A percentile compares a stretch with the other conserved stretches of the same genome.
phyloP scores from a whole-genome alignment of 2,113 vertebrate genomes.

The Corydoras sp. region DNA sequence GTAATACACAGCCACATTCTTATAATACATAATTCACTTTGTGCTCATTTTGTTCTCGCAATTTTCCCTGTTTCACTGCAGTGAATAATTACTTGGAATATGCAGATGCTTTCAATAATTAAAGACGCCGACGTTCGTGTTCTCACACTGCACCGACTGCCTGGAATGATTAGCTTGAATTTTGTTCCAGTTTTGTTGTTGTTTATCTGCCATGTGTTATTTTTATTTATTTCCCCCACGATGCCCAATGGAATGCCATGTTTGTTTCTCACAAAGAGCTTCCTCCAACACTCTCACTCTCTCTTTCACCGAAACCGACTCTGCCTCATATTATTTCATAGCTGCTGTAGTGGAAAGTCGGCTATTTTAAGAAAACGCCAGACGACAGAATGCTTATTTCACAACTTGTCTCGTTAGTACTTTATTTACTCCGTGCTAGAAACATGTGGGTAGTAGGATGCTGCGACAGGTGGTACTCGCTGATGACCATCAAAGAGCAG shows the following conservation, averaged over 20 bases:
- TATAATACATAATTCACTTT: conserved; percentile 71
- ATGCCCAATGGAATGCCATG: conserved; percentile 34
- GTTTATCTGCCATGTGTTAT: conserved; percentile 41
- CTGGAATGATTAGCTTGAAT: conserved; percentile 70
- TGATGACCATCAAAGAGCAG: too few species aligned
- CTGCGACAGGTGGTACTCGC: too few species aligned
- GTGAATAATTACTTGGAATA: conserved; percentile 67
- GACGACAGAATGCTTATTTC: too few species aligned
- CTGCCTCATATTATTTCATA: too few species aligned
- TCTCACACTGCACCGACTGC: conserved; percentile 48
- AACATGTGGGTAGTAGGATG: too few species aligned
- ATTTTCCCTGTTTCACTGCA: conserved; percentile 54
- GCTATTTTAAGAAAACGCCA: too few species aligned
- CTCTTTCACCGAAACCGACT: too few species aligned
- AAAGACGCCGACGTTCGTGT: conserved; percentile 63
- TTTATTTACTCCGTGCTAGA: too few species aligned
- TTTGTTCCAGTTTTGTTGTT: conserved; percentile 71
- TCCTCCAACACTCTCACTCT: background rate
- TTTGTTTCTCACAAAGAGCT: background rate
- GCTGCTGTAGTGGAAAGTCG: too few species aligned
- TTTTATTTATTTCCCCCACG: conserved; percentile 14
- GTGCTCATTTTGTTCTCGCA: conserved; percentile 66
- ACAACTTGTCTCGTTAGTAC: too few species aligned
- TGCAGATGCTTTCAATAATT: conserved; percentile 74
- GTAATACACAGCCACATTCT: conserved; percentile 70